Conservation (phyloP, 2,888 invertebrate genomes). For the Therioaphis trifolii region DNA sequence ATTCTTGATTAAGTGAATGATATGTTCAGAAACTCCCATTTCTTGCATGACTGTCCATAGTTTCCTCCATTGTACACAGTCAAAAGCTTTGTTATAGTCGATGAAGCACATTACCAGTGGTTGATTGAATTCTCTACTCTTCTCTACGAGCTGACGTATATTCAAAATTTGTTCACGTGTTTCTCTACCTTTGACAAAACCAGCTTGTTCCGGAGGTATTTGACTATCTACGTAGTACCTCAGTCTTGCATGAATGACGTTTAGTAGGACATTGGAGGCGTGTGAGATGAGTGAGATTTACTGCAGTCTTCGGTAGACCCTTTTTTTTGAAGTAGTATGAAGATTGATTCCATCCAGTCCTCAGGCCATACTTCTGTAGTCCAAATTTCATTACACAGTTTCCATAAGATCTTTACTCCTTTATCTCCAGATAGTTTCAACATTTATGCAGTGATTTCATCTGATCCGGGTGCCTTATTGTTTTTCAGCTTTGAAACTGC, state of each 20-base stretch:
- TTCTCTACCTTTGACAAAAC: slow-evolving; percentile 45
- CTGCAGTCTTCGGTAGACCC: slow-evolving; percentile 29
- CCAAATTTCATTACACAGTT: slow-evolving; percentile 2
- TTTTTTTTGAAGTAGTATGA: slow-evolving; percentile 16
- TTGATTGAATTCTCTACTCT: too few species aligned
- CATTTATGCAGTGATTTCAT: too few species aligned
- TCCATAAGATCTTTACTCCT: slow-evolving; percentile 7
- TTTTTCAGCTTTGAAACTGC: slow-evolving; percentile 5
- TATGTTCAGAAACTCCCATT: too few species aligned
- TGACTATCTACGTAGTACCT: too few species aligned
- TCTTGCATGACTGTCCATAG: too few species aligned
- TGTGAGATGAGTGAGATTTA: slow-evolving; percentile 45
- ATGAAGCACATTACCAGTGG: too few species aligned
- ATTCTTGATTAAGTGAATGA: background rate
- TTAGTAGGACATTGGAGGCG: slow-evolving; percentile 27
- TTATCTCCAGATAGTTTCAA: slow-evolving; percentile 15
- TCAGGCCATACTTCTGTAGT: slow-evolving; percentile 1
- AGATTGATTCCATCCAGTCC: slow-evolving; percentile 15
- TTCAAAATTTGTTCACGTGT: slow-evolving; percentile 53
- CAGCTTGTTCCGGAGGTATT: slow-evolving; percentile 47
- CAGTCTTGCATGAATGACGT: too few species aligned
- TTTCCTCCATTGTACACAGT: too few species aligned
- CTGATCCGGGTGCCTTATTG: slow-evolving; percentile 17
- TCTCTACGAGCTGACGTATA: slow-evolving; percentile 21
- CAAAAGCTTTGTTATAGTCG: too few species aligned